Evolutionary conservation across 30 jellyfish, hydroid and myxozoan species (phyloP), one percentile per base, ranked within the genome.

Genomic region (Morbakka virulenta): DNA sequence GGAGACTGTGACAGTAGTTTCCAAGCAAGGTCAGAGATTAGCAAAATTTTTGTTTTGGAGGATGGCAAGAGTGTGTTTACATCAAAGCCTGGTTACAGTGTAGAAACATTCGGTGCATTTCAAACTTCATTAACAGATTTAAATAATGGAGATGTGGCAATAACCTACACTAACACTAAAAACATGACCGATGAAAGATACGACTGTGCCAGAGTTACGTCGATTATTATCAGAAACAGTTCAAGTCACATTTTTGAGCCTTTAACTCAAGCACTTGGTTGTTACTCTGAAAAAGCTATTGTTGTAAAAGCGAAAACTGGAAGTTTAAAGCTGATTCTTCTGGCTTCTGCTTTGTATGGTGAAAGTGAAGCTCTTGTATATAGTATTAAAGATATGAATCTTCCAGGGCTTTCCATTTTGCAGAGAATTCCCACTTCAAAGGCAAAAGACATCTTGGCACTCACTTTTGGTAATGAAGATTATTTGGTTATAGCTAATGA

Each of bases 401-500:
- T 47, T 22, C 83, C 83, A 3, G 27, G 62, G 0, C 62, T 33
- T 57, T 27, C 86, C 11, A 50, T 71, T 28, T 29, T 78, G 30
- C 96, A 85, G 50, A 36, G 50, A 27, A 30, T 85, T 12, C 72
- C 91, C 2, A 85, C 84, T 2, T 52, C 17, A 51, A 17, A 52
- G 23, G 93, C 95, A 2, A 36, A 36, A 23, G 94, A 84, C 34
- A 41, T 71, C 26, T 17, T 61, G 48, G 61, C 67, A 28, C 50
- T 84, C 27, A 63, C 76, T 24, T 52, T 76, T 21, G 28, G 51
- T n/a, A 51, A 47, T 9, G 87, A 80, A 0, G 13, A 47, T 48
- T 85, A 33, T 41, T 50, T 91, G 33, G 87, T 82, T 2, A 79
- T 91, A 41, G 89, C 98, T 4, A 91, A 91, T 32, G 74, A 78